phyloP scores from a whole-genome alignment of 2,797 vertebrate genomes.

The Leptodactylus fallax region DNA sequence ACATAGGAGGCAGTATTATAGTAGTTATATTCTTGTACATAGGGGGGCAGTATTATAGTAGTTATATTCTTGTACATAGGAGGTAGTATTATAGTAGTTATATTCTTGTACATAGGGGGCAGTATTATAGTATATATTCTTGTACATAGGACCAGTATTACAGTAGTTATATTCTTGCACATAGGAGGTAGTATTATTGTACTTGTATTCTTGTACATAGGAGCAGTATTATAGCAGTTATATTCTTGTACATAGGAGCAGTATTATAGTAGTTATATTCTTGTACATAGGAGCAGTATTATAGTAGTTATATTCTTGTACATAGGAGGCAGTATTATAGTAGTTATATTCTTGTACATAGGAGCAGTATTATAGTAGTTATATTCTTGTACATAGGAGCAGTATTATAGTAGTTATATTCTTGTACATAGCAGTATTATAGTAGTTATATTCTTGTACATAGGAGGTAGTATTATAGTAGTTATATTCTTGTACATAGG shows the following conservation, averaged over 20 bases:
- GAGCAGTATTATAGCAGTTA: neutral
- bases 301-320: conserved; percentile 17
- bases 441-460: conserved; percentile 21
- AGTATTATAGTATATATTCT: too few relatives aligned
- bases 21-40: too few relatives aligned
- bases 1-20: too few relatives aligned
- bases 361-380: conserved; percentile 20
- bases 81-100: too few relatives aligned
- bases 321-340: neutral
- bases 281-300: conserved; percentile 5
- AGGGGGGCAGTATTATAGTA: too few relatives aligned
- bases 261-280: conserved; percentile 14
- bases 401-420: conserved; percentile 25
- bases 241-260: neutral
- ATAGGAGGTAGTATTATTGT: too few relatives aligned
- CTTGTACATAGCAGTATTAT: conserved; percentile 8
- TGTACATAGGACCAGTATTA: too few relatives aligned
- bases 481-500: neutral
- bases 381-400: neutral
- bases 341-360: conserved; percentile 19
- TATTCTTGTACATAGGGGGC: too few relatives aligned
- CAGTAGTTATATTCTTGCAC: too few relatives aligned
- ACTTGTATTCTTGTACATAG: too few relatives aligned
- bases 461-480: conserved; percentile 1
- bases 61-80: too few relatives aligned